These are phyloP conservation scores for Ormia ochracea DNA, from an alignment of 2,888 invertebrate genomes.

Conservation along the genomic window DNA sequence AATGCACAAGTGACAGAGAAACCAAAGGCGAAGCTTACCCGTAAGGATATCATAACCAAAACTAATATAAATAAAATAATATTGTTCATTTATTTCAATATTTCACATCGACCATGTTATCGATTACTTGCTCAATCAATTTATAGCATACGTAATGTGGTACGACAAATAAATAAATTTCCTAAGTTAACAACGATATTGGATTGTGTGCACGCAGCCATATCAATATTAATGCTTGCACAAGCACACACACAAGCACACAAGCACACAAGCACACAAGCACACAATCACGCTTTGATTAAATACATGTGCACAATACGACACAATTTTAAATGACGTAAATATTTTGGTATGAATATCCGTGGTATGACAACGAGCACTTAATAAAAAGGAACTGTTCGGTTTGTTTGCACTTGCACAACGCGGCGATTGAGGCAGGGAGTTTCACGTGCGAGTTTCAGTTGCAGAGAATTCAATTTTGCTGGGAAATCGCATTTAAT, in stretches of 20 bases:
- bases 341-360: too few relatives aligned
- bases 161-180: conserved; percentile 23
- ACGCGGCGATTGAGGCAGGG: too few relatives aligned
- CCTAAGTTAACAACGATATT: conserved; percentile 29
- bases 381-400: not conserved
- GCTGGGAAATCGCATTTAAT: too few relatives aligned
- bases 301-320: conserved; percentile 40
- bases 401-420: not conserved
- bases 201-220: conserved; percentile 28
- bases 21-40: not conserved
- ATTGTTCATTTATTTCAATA: conserved; percentile 68
- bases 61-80: conserved; percentile 42
- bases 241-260: not conserved
- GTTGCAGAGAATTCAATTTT: too few relatives aligned
- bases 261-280: conserved; percentile 36
- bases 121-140: conserved; percentile 69
- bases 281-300: conserved; percentile 27
- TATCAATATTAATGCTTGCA: conserved; percentile 1
- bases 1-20: not conserved
- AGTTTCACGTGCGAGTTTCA: too few relatives aligned
- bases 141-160: conserved; percentile 70
- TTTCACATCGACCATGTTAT: conserved; percentile 71
- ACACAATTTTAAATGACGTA: conserved; percentile 41
- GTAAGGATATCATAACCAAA: conserved; percentile 32
- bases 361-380: not conserved